These are phyloP conservation scores for Ormyrus nitidulus DNA, from an alignment of 2,888 invertebrate genomes.

Conservation along the genomic window DNA sequence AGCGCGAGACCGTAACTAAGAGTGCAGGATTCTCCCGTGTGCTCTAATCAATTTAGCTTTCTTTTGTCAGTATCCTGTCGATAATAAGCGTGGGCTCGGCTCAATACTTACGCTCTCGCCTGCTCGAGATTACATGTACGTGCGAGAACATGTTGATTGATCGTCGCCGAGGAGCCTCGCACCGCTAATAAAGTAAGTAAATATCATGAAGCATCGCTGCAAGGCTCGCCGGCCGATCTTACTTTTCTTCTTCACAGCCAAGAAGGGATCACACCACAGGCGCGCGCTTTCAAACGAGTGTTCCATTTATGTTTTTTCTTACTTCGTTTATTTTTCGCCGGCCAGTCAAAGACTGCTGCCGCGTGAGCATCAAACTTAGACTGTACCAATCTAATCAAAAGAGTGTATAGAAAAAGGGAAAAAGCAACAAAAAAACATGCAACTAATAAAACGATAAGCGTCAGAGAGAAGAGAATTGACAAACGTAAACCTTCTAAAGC, in stretches of 20 bases:
- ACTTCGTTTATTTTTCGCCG: slow-evolving; percentile 64
- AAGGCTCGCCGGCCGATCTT: slow-evolving; percentile 47
- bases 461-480: slow-evolving; percentile 38
- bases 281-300: slow-evolving; percentile 64
- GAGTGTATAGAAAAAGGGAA: slow-evolving; percentile 48
- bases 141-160: slow-evolving; percentile 16
- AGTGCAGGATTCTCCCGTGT: neutral
- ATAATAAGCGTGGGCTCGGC: neutral
- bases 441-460: slow-evolving; percentile 34
- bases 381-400: slow-evolving; percentile 75
- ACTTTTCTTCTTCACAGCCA: slow-evolving; percentile 47
- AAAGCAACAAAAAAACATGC: slow-evolving; percentile 10
- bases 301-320: slow-evolving; percentile 62
- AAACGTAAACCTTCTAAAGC: slow-evolving; percentile 37
- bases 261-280: slow-evolving; percentile 41
- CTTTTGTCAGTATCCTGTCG: neutral
- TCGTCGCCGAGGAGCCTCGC: slow-evolving; percentile 45
- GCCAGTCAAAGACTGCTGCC: slow-evolving; percentile 73
- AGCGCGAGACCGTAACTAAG: slow-evolving; percentile 34
- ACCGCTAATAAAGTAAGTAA: slow-evolving; percentile 4
- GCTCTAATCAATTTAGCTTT: neutral
- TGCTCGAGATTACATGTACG: slow-evolving; percentile 35
- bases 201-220: slow-evolving; percentile 1
- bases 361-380: slow-evolving; percentile 74
- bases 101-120: slow-evolving; percentile 30